These are phyloP conservation scores for Argyra leucocephala DNA, from an alignment of 2,888 invertebrate genomes.

Conservation along the genomic window DNA sequence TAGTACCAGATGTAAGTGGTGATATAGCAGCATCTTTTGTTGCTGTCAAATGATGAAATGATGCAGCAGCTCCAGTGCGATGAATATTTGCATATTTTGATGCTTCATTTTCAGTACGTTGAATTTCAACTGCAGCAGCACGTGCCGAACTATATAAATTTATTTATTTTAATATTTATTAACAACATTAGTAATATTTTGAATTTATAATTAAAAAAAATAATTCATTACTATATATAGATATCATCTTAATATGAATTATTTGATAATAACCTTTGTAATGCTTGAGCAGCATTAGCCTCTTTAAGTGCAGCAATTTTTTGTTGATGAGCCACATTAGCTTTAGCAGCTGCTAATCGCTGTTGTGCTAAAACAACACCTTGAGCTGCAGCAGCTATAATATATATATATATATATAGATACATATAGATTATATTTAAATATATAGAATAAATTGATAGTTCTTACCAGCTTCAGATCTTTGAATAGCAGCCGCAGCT, in stretches of 20 bases:
- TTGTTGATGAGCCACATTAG: conserved; percentile 61
- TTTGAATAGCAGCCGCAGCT: conserved; percentile 57
- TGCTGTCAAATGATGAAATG: conserved; percentile 51
- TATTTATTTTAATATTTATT: too few species aligned
- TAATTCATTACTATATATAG: too few species aligned
- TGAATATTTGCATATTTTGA: conserved; percentile 53
- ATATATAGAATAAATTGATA: not conserved
- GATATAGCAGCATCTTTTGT: conserved; percentile 51
- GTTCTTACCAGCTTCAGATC: conserved; percentile 48
- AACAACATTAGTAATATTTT: too few species aligned
- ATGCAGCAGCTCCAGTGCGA: conserved; percentile 49
- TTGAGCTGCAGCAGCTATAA: conserved; percentile 51
- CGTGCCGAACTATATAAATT: conserved; percentile 50
- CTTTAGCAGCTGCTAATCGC: conserved; percentile 58
- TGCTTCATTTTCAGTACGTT: conserved; percentile 54
- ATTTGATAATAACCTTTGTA: conserved; percentile 45
- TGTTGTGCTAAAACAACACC: conserved; percentile 59
- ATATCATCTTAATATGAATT: too few species aligned
- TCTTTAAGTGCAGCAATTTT: conserved; percentile 62
- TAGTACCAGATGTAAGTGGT: conserved; percentile 38
- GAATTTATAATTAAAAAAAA: too few species aligned
- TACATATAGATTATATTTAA: not conserved
- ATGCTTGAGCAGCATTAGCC: conserved; percentile 57
- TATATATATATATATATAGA: not conserved
- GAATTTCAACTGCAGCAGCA: conserved; percentile 58